Evolutionary conservation across 2,113 vertebrate species (phyloP).

Genomic region (Thermophis baileyi): DNA sequence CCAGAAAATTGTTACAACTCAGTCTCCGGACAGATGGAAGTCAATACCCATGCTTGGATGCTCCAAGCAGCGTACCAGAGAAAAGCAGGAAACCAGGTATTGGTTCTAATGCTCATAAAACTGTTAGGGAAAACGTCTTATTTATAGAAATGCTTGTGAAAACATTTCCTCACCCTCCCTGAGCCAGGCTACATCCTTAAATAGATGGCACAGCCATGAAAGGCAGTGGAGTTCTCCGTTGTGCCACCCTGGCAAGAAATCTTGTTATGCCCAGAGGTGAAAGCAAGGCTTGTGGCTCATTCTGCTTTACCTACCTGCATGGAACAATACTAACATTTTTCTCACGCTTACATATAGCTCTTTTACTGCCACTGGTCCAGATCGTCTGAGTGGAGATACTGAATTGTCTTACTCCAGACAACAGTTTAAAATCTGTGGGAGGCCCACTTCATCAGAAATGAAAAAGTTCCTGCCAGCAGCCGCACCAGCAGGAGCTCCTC

Average conservation of each 20-base stretch:
- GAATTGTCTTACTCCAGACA: not conserved
- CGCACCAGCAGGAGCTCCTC: constrained; percentile 39
- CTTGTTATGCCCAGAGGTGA: not conserved
- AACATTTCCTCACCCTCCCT: not conserved
- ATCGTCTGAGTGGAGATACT: constrained; percentile 39
- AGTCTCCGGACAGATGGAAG: too few species aligned
- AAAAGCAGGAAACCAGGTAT: not conserved
- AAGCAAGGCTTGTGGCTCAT: not conserved
- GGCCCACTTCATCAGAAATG: constrained; percentile 22
- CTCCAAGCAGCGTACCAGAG: too few species aligned
- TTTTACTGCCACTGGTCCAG: constrained; percentile 8
- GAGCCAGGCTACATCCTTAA: too few species aligned
- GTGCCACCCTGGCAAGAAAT: not conserved
- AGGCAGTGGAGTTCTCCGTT: not conserved
- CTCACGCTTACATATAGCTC: not conserved
- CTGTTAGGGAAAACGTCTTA: not conserved
- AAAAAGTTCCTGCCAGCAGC: constrained; percentile 55
- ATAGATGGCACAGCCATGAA: not conserved
- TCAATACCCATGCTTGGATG: too few species aligned
- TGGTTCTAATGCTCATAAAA: not conserved
- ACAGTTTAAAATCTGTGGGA: constrained; percentile 15
- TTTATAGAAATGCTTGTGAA: not conserved
- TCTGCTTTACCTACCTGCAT: not conserved
- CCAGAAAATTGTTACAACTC: too few species aligned
- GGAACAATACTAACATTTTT: not conserved